Percentiles rank a stretch among this genome's conserved stretches.
phyloP scores from a whole-genome alignment of 2,888 invertebrate genomes.

The Thyatira batis region DNA sequence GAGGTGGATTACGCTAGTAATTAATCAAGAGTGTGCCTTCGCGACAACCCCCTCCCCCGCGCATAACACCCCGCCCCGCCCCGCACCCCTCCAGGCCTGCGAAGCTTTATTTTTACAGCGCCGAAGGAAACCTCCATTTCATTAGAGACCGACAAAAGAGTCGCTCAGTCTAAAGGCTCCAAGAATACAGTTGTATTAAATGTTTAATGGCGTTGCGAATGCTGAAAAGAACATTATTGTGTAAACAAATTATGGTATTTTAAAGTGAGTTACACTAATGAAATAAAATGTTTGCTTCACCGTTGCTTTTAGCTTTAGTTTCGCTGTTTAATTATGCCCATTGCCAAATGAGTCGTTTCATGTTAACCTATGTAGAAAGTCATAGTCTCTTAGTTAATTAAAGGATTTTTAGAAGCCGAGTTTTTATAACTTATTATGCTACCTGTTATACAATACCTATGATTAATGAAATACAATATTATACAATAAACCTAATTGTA shows the following conservation, averaged over 20 bases:
- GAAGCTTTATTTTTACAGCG: constrained; percentile 43
- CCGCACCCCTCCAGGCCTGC: constrained; percentile 6
- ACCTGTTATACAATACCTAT: no score
- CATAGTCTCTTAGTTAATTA: not conserved
- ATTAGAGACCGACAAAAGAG: constrained; percentile 52
- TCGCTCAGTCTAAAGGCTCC: constrained; percentile 13
- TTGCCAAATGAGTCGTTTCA: not conserved
- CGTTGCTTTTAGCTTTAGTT: not conserved
- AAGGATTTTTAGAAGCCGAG: no score
- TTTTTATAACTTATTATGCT: no score
- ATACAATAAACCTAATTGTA: no score
- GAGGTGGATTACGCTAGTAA: constrained; percentile 50
- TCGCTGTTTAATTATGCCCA: not conserved
- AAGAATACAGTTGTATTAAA: constrained; percentile 3
- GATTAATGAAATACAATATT: no score
- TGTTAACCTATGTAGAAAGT: not conserved
- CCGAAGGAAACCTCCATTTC: constrained; percentile 46
- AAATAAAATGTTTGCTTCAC: not conserved
- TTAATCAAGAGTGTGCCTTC: constrained; percentile 56
- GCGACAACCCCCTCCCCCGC: constrained; percentile 30
- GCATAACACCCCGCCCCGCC: constrained; percentile 3
- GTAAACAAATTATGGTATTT: not conserved
- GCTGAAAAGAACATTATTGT: not conserved
- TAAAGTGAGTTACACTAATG: constrained; percentile 1
- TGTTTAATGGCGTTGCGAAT: not conserved